Evolutionary conservation across 2,797 vertebrate species (phyloP).

Genomic region (Sparus aurata): DNA sequence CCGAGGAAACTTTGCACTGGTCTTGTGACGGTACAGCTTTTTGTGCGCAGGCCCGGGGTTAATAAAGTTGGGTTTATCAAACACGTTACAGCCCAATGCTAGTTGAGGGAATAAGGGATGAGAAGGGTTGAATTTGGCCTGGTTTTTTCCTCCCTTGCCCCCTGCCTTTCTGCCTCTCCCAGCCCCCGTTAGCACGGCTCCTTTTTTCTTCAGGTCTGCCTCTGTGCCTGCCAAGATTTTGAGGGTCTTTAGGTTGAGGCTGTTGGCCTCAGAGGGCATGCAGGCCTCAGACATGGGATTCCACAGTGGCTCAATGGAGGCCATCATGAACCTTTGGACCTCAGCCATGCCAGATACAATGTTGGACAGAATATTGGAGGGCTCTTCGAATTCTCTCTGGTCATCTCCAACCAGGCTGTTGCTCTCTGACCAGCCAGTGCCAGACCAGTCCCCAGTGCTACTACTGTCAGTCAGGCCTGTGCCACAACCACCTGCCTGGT

Average conservation of each 20-base stretch:
- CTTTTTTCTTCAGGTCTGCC: conserved; percentile 97
- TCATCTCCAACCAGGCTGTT: conserved; percentile 94
- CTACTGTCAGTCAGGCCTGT: conserved; percentile 84
- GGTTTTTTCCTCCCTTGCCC: conserved; percentile 93
- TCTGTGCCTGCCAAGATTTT: conserved; percentile 98
- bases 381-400: conserved; percentile 98
- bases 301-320: conserved; percentile 98
- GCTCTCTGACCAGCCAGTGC: conserved; percentile 89
- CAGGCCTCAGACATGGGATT: conserved; percentile 93
- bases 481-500: conserved; percentile 81
- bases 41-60: conserved; percentile 98
- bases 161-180: conserved; percentile 92
- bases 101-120: conserved; percentile 91
- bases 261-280: conserved; percentile 95
- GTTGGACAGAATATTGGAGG: conserved; percentile 99
- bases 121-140: conserved; percentile 89
- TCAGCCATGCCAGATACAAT: conserved; percentile 99
- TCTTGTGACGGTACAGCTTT: conserved; percentile 99
- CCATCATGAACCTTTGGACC: conserved; percentile 99
- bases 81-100: conserved; percentile 92
- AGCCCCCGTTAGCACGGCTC: conserved; percentile 83
- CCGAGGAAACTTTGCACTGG: conserved; percentile 96
- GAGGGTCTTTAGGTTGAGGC: conserved; percentile 98
- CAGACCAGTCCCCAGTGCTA: conserved; percentile 90
- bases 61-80: conserved; percentile 97